Evolutionary conservation across 2,797 vertebrate species (phyloP).

Genomic region (Gymnothorax javanicus): DNA sequence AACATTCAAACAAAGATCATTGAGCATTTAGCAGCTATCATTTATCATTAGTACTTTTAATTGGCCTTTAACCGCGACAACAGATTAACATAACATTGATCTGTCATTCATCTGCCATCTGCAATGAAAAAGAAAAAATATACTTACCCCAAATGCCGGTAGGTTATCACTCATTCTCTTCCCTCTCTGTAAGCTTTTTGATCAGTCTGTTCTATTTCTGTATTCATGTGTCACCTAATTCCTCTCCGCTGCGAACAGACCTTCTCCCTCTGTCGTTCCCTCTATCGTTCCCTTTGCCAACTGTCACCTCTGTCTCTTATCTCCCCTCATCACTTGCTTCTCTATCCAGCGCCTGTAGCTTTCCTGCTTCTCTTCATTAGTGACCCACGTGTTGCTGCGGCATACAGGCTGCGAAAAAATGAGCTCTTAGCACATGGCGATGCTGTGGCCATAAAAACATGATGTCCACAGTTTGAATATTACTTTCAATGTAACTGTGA

Average conservation of each 20-base stretch:
- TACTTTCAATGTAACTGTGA: too few species aligned
- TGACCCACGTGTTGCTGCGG: constrained; percentile 9
- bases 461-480: too few species aligned
- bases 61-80: background rate
- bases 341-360: constrained; percentile 45
- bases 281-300: constrained; percentile 47
- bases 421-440: background rate
- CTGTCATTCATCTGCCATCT: background rate
- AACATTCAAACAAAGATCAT: too few species aligned
- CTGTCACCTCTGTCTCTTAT: constrained; percentile 62
- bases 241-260: constrained; percentile 37
- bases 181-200: constrained; percentile 14
- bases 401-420: constrained; percentile 19
- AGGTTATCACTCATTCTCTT: constrained; percentile 63
- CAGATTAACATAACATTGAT: background rate
- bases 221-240: constrained; percentile 43
- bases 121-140: constrained; percentile 4
- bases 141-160: constrained; percentile 63
- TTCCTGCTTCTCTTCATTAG: constrained; percentile 39
- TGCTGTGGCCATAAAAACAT: too few species aligned
- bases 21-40: too few species aligned
- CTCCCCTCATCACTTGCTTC: constrained; percentile 65
- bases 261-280: constrained; percentile 34
- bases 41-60: too few species aligned
- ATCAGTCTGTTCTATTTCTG: constrained; percentile 14